A percentile compares a stretch with the other conserved stretches of the same genome.
Evolutionary conservation across 1,140 invertebrate species (phyloP).

Genomic region (Lepeophtheirus salmonis): DNA sequence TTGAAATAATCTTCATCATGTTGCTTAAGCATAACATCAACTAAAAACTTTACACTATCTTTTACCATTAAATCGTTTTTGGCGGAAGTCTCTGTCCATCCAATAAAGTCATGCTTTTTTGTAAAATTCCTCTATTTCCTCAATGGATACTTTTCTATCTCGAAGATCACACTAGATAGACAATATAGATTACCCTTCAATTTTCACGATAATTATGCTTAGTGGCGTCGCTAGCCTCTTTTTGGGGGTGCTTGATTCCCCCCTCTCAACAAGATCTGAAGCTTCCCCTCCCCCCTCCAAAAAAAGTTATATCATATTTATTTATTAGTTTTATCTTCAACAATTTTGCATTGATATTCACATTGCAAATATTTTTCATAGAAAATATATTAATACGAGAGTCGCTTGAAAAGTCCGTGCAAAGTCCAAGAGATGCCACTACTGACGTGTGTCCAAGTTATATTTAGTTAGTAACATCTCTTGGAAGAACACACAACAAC

Average conservation of each 20-base stretch:
- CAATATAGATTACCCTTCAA: conserved; percentile 9
- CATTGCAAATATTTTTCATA: conserved; percentile 7
- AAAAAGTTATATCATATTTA: background rate
- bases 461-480: too few species aligned
- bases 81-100: conserved; percentile 40
- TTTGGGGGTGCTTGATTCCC: too few species aligned
- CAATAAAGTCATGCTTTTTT: conserved; percentile 39
- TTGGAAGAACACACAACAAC: too few species aligned
- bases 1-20: background rate
- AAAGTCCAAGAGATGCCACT: too few species aligned
- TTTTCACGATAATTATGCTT: background rate
- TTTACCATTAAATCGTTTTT: conserved; percentile 26
- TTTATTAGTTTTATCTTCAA: conserved; percentile 1
- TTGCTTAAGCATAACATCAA: conserved; percentile 7
- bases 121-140: conserved; percentile 37
- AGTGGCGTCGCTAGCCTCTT: too few species aligned
- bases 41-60: conserved; percentile 6
- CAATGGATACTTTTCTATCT: conserved; percentile 34
- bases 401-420: too few species aligned
- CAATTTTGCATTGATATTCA: background rate
- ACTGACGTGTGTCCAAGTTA: too few species aligned
- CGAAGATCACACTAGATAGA: conserved; percentile 34
- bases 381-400: conserved; percentile 17
- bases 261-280: too few species aligned
- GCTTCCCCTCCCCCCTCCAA: background rate